These are phyloP conservation scores for Pteromalus puparum DNA, from an alignment of 1,140 invertebrate species.

Conservation along the genomic window DNA sequence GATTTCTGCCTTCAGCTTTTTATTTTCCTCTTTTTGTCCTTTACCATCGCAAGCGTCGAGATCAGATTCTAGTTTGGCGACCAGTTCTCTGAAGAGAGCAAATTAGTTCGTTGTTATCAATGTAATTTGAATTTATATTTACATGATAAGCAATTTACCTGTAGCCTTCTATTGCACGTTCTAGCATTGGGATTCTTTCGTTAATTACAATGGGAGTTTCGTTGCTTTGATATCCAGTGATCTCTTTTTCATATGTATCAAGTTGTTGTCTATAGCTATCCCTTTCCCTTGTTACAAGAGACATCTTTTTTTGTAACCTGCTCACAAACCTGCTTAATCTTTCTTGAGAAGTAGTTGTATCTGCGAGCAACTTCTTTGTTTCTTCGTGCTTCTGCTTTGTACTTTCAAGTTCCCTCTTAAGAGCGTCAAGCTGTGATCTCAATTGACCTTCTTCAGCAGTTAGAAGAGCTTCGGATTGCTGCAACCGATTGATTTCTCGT, in stretches of 20 bases:
- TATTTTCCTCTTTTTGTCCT: constrained; percentile 61
- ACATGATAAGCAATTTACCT: constrained; percentile 59
- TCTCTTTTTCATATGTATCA: constrained; percentile 89
- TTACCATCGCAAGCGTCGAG: constrained; percentile 68
- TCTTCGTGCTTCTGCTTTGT: constrained; percentile 67
- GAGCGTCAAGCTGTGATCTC: constrained; percentile 64
- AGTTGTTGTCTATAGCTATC: constrained; percentile 86
- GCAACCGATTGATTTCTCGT: constrained; percentile 70
- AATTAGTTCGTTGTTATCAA: constrained; percentile 25
- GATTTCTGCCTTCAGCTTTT: constrained; percentile 77
- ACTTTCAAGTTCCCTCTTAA: constrained; percentile 62
- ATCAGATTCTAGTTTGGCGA: constrained; percentile 81
- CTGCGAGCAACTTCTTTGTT: constrained; percentile 64
- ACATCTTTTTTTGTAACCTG: constrained; percentile 75
- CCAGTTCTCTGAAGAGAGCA: constrained; percentile 77
- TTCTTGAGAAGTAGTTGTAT: constrained; percentile 65
- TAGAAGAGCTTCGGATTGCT: constrained; percentile 67
- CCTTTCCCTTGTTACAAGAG: constrained; percentile 84
- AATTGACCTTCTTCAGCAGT: constrained; percentile 69
- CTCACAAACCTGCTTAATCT: constrained; percentile 72
- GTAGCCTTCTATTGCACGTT: constrained; percentile 68
- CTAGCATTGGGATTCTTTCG: constrained; percentile 67
- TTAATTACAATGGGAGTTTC: constrained; percentile 58
- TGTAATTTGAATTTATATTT: constrained; percentile 4
- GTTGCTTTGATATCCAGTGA: constrained; percentile 71